A percentile compares a stretch with the other conserved stretches of the same genome.
phyloP scores from a whole-genome alignment of 2,888 invertebrate species.

The Erebia epiphron region DNA sequence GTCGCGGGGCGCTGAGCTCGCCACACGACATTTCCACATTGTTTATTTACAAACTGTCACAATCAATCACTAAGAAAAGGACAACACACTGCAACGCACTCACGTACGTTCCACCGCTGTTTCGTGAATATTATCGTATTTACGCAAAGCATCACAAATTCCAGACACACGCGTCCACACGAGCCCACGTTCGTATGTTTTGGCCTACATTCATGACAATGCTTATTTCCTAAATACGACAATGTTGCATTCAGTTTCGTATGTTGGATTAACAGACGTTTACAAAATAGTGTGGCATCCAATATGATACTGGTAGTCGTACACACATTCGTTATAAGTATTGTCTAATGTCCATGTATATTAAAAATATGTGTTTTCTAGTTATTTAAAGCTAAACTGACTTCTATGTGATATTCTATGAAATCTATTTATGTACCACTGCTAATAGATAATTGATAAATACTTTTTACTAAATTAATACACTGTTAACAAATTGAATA shows the following conservation, averaged over 20 bases:
- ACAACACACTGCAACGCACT: constrained; percentile 58
- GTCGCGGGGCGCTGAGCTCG: constrained; percentile 63
- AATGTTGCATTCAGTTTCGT: constrained; percentile 30
- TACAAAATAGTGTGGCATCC: background rate
- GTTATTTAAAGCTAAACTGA: background rate
- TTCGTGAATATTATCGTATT: constrained; percentile 39
- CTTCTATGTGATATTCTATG: too few species aligned
- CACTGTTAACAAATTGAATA: too few species aligned
- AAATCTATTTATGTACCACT: too few species aligned
- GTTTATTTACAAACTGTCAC: constrained; percentile 69
- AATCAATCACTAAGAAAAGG: constrained; percentile 59
- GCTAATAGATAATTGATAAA: too few species aligned
- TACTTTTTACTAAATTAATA: too few species aligned
- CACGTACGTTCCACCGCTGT: constrained; percentile 55
- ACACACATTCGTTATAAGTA: background rate
- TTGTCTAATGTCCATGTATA: background rate
- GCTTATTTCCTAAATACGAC: constrained; percentile 44
- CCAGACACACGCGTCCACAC: constrained; percentile 44
- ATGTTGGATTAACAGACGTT: constrained; percentile 22
- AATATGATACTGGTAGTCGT: background rate
- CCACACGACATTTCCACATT: constrained; percentile 55
- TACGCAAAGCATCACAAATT: constrained; percentile 42
- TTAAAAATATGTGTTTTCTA: background rate
- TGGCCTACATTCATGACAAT: constrained; percentile 51
- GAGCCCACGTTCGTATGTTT: constrained; percentile 51